Percentiles rank a stretch among this genome's conserved stretches.
These are phyloP conservation scores for Eilema caniola DNA, from an alignment of 2,888 invertebrate species.

Conservation along the genomic window DNA sequence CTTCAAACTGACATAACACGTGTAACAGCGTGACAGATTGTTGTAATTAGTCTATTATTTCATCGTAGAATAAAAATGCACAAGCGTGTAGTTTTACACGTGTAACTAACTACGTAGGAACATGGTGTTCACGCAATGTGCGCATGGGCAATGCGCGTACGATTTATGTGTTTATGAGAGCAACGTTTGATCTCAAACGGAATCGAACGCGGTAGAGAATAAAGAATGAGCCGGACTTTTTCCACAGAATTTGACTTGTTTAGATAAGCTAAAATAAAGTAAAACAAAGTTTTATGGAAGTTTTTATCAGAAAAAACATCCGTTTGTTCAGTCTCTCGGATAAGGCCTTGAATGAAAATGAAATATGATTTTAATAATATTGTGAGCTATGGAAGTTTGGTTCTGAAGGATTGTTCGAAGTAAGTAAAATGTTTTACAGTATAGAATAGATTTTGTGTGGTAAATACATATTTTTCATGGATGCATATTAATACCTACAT, in stretches of 20 bases:
- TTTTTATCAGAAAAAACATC: slow-evolving; percentile 14
- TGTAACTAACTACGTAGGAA: slow-evolving; percentile 13
- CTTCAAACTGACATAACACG: slow-evolving; percentile 5
- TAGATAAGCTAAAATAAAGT: slow-evolving; percentile 15
- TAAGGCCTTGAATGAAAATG: background rate
- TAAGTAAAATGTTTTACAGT: too few relatives aligned
- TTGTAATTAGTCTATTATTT: slow-evolving; percentile 13
- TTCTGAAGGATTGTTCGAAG: background rate
- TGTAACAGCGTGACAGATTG: slow-evolving; percentile 10
- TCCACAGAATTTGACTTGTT: slow-evolving; percentile 16
- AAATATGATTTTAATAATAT: background rate
- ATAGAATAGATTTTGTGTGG: too few relatives aligned
- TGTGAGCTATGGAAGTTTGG: background rate
- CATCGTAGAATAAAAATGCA: slow-evolving; percentile 9
- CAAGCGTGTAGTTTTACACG: slow-evolving; percentile 8
- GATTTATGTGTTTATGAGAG: slow-evolving; percentile 48
- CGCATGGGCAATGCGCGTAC: slow-evolving; percentile 33
- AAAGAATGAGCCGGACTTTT: background rate
- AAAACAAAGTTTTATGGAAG: slow-evolving; percentile 2
- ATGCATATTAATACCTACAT: too few relatives aligned
- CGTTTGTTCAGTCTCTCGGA: background rate
- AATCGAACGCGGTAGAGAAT: slow-evolving; percentile 34
- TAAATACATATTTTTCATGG: too few relatives aligned
- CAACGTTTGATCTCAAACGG: slow-evolving; percentile 44
- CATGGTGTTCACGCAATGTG: slow-evolving; percentile 16